Percentiles rank a stretch among this genome's conserved stretches.
phyloP scores from a whole-genome alignment of 2,113 vertebrate species.

The Anas platyrhynchos region DNA sequence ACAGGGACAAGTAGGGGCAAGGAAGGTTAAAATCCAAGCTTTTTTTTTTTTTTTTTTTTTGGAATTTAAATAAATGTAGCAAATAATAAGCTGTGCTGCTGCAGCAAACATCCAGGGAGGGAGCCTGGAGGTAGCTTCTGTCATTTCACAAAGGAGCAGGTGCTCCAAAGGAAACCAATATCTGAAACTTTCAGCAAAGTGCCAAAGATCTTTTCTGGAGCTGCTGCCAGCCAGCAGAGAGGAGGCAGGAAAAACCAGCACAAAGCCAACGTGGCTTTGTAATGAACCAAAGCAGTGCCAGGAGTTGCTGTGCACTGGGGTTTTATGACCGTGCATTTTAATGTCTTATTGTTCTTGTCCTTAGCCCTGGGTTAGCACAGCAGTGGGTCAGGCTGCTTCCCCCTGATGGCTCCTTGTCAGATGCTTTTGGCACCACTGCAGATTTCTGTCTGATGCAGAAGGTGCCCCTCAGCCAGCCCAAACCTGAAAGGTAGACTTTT shows the following conservation, averaged over 20 bases:
- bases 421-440: background rate
- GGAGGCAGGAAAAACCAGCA: background rate
- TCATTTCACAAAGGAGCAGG: background rate
- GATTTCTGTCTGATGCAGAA: background rate
- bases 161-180: conserved; percentile 19
- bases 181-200: background rate
- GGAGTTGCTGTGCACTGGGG: background rate
- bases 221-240: conserved; percentile 8
- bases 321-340: background rate
- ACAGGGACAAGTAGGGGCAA: background rate
- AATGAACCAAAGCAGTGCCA: background rate
- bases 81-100: conserved; percentile 1
- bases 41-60: background rate
- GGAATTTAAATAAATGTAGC: background rate
- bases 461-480: background rate
- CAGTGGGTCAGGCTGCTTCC: background rate
- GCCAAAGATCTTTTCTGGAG: background rate
- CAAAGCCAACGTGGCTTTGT: background rate
- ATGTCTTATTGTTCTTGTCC: background rate
- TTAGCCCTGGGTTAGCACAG: background rate
- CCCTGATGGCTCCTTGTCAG: background rate
- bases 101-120: background rate
- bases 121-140: background rate
- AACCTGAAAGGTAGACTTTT: background rate
- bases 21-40: background rate